phyloP scores from a whole-genome alignment of 2,888 invertebrate species.

The Aethes cnicana region DNA sequence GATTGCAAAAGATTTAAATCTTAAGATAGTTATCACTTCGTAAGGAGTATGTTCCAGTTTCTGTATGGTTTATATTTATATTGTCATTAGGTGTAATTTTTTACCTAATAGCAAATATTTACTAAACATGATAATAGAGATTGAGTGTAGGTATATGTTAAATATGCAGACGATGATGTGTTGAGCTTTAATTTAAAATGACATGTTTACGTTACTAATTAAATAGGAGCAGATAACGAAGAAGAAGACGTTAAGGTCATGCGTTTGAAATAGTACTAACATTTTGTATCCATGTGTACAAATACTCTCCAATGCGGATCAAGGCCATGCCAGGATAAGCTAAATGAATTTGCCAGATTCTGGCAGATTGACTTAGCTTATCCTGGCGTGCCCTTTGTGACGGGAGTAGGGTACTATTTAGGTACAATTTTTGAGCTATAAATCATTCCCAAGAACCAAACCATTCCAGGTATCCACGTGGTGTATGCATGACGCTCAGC shows the following conservation, averaged over 20 bases:
- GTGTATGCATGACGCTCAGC: no score
- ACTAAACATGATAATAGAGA: slow-evolving; percentile 36
- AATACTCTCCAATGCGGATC: no score
- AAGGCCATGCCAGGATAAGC: no score
- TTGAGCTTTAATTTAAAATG: slow-evolving; percentile 47
- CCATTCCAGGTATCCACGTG: no score
- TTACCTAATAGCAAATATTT: slow-evolving; percentile 36
- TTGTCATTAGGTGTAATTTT: not conserved
- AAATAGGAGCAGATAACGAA: slow-evolving; percentile 36
- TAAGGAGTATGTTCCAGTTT: not conserved
- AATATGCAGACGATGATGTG: slow-evolving; percentile 28
- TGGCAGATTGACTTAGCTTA: no score
- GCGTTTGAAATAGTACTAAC: slow-evolving; percentile 12
- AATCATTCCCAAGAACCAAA: no score
- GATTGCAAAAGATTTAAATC: not conserved
- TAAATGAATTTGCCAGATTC: no score
- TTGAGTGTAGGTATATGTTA: slow-evolving; percentile 36
- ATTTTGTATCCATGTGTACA: not conserved
- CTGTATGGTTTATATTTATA: not conserved
- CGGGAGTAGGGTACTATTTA: no score
- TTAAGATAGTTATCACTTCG: not conserved
- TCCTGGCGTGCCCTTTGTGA: no score
- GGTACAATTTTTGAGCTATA: no score
- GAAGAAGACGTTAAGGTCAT: slow-evolving; percentile 23
- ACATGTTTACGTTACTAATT: slow-evolving; percentile 53